Base-by-base conservation (phyloP, 2,113 vertebrate genomes). In the Hassar affinis region DNA sequence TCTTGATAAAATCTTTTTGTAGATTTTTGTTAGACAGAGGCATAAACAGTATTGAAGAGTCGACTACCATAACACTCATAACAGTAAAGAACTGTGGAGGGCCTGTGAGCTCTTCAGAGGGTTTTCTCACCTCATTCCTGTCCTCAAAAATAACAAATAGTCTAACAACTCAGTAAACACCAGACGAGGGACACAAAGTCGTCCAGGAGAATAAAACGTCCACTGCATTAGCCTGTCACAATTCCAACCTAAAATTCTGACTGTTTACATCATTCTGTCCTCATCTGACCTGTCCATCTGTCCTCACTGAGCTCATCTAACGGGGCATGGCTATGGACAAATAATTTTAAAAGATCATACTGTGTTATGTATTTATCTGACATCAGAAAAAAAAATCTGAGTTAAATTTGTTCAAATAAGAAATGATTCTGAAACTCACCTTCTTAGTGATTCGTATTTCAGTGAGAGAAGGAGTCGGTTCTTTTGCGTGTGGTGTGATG, bases 31-130 rank as follows among this genome's bases (percentile, higher is more conserved):
- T 12, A 90, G 49, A 12, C 15, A 4, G 83, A 87, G 89, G 38
- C 78, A 92, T 90, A 89, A 82, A 18, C 66, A 68, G 80, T 57
- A 57, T 4, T 12, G 9, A 78, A 38, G 18, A 35, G n/a, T 42
- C 3, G 6, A 33, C 20, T 15, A 14, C 18, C 33, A n/a, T 25
- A 78, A 42, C 52, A 78, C 33, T 38, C 4, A 17, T 75, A n/a
- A n/a, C n/a, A n/a, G n/a, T n/a, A n/a, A 77, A 56, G 9, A 22
- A 38, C 52, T 78, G 18, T 25, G 20, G 27, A 35, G 49, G n/a
- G 47, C 45, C 47, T 75, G 45, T 51, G 12, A 6, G 47, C 25
- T 9, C 49, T 52, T 75, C 45, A 75, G n/a, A 52, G 25, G 25
- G 33, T 68, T 38, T 42, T 68, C 35, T 7, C 18, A 68, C 8